Evolutionary conservation across 2,113 vertebrate species (phyloP).

Genomic region (Phaethon lepturus): DNA sequence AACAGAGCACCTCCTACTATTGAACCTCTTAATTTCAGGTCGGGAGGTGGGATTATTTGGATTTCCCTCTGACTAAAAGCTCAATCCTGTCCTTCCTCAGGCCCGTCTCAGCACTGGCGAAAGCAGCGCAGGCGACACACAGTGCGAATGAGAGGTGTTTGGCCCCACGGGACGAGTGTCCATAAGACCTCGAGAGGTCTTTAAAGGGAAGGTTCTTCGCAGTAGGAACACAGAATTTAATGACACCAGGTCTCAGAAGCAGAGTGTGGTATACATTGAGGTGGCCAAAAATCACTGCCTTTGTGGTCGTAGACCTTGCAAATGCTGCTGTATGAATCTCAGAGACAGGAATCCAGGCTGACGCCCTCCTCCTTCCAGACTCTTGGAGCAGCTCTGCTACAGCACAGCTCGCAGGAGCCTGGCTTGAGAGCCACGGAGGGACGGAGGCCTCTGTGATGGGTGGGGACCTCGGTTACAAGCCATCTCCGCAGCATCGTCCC

Average conservation of each 20-base stretch:
- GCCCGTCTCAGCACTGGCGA: rapidly evolving
- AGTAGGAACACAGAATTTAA: rapidly evolving
- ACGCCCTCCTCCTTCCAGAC: not conserved
- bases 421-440: rapidly evolving
- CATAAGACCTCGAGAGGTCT: not conserved
- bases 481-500: rapidly evolving
- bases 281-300: not conserved
- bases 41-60: not conserved
- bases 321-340: rapidly evolving
- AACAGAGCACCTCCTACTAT: not conserved
- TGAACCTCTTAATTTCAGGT: not conserved
- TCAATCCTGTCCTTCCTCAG: not conserved
- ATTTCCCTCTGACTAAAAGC: not conserved
- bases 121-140: not conserved
- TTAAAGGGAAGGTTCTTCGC: not conserved
- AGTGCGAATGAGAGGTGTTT: rapidly evolving
- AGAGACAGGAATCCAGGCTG: not conserved
- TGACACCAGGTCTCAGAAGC: not conserved
- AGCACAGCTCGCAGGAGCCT: not conserved
- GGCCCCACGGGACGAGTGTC: rapidly evolving
- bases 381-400: not conserved
- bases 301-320: not conserved
- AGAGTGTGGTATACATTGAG: not conserved
- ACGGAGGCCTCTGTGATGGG: rapidly evolving
- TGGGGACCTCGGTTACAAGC: not conserved